Percentiles rank a stretch among this genome's conserved stretches.
These are phyloP conservation scores for Etheostoma spectabile DNA, from an alignment of 2,113 vertebrate genomes.

Conservation along the genomic window DNA sequence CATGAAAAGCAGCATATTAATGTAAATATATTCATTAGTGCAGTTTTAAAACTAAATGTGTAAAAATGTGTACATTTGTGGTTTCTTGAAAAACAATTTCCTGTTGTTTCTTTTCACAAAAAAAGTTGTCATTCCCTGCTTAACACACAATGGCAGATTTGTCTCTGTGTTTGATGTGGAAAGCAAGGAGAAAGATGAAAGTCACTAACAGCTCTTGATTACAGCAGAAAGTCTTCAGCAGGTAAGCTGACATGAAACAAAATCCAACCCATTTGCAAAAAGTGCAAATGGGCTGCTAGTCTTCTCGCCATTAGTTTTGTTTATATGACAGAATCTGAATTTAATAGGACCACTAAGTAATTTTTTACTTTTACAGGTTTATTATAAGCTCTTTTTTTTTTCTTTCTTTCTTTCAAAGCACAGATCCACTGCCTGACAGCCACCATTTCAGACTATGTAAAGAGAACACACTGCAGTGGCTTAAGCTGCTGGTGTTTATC, in stretches of 20 bases:
- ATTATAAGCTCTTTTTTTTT: background rate
- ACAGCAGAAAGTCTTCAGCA: conserved; percentile 1
- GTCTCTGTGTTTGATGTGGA: conserved; percentile 25
- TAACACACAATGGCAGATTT: background rate
- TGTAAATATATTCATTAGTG: no score
- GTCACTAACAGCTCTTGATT: conserved; percentile 27
- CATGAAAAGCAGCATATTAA: background rate
- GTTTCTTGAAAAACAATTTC: background rate
- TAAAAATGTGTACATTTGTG: background rate
- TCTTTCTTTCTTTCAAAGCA: background rate
- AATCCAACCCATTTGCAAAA: conserved; percentile 1
- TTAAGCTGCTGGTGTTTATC: conserved; percentile 10
- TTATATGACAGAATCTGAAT: conserved; percentile 4
- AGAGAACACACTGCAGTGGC: background rate
- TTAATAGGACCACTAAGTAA: background rate
- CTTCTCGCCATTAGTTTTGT: background rate
- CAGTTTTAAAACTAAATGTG: no score
- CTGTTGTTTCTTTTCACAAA: background rate
- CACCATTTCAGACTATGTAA: background rate
- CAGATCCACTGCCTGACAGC: background rate
- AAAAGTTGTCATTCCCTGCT: background rate
- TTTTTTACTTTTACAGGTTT: background rate
- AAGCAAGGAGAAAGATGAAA: conserved; percentile 18
- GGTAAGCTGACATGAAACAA: conserved; percentile 38
- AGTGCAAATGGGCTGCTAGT: background rate